Base-by-base conservation (phyloP, 1,140 invertebrate species). In the Drosophila watanabei region DNA sequence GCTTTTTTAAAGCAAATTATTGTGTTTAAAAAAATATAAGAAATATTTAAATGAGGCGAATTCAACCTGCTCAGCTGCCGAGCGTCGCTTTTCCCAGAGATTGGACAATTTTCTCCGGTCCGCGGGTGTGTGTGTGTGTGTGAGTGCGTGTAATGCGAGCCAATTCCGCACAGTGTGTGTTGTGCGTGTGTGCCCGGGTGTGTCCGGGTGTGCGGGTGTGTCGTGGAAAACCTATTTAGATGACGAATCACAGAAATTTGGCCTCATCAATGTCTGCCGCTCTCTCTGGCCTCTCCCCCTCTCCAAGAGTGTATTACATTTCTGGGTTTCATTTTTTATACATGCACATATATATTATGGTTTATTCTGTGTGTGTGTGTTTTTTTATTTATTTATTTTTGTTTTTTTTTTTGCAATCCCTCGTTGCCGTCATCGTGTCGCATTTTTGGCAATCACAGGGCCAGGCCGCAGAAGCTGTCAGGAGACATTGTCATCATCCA, bases 171-270 rank as follows among this genome's bases (percentile, higher is more conserved):
- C 43, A 65, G 52, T 62, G 64, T 62, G 64, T 65, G 33, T 56
- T 35, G 52, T 56, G 18, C n/a, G 32, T 52, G 28, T 32, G 69
- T 32, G 69, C 51, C 65, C 61, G 66, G 37, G 60, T 59, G 69
- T 59, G 75, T 45, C 1, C 24, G 69, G 64, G 62, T 46, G 63
- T 59, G 65, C 51, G 75, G n/a, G 71, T 65, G 63, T 41, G 76
- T 49, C 66, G 41, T 56, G 48, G 49, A 79, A 89, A 90, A 86
- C 82, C 86, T 89, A 89, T 89, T 89, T 89, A 77, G 75, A 89
- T 89, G 86, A 89, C 86, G 86, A 89, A 89, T 89, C 82, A 86
- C 86, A 86, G 86, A 89, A 90, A 89, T 89, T 89, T 90, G 82
- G 86, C 71, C 86, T 86, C 85, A 89, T 89, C 86, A 89, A 89